A percentile compares a stretch with the other conserved stretches of the same genome.
Conservation (phyloP, 2,888 invertebrate species). For the Chymomyza amoena region DNA sequence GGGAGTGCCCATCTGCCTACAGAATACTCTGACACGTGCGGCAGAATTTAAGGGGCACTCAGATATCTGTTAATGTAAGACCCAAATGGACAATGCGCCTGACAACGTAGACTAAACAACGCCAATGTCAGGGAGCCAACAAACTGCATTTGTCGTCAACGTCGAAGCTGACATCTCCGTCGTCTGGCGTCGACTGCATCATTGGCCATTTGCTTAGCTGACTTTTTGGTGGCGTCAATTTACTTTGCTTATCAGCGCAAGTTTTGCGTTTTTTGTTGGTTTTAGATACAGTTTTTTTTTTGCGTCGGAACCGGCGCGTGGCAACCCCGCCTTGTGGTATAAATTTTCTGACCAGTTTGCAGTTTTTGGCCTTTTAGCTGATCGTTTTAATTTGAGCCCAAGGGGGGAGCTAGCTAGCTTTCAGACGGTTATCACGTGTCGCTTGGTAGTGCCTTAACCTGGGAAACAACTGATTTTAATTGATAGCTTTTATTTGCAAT, state of each 20-base stretch:
- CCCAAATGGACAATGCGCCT: background rate
- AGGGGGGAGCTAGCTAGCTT: background rate
- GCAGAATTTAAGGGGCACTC: background rate
- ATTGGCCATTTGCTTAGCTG: conserved; percentile 28
- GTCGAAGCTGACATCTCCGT: background rate
- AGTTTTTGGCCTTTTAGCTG: conserved; percentile 10
- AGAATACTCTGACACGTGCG: background rate
- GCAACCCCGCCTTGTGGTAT: conserved; percentile 25
- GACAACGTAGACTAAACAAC: background rate
- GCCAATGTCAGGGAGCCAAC: background rate
- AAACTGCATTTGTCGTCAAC: background rate
- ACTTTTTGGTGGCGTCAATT: conserved; percentile 22
- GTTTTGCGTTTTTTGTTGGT: background rate
- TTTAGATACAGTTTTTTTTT: background rate
- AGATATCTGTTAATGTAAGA: background rate
- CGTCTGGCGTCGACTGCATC: background rate
- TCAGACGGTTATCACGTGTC: background rate
- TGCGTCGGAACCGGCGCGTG: conserved; percentile 44
- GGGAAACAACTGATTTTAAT: background rate
- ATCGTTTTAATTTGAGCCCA: background rate
- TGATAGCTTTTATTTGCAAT: background rate
- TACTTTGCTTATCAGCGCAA: conserved; percentile 28
- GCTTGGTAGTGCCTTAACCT: conserved; percentile 7
- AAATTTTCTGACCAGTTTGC: conserved; percentile 23
- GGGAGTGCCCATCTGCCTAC: background rate